Evolutionary conservation across 2,797 vertebrate genomes (phyloP), one percentile per base, ranked within the genome.

Genomic region (Spatula versicolor): DNA sequence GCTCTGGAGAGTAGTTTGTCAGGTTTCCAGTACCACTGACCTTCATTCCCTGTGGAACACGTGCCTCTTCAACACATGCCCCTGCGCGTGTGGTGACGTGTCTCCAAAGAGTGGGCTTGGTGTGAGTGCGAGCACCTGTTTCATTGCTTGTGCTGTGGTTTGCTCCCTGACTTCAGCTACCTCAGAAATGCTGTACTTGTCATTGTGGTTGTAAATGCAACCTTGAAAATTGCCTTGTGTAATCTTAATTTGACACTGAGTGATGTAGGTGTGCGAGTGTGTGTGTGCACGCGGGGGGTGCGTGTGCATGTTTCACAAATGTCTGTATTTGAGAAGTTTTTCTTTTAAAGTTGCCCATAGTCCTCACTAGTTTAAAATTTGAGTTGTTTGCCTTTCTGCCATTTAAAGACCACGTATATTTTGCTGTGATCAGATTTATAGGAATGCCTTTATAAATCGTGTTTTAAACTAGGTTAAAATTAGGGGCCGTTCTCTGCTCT

Each of bases 141-240:
- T 63, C 89, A 90, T 93, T 74, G 68, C 96, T 69, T 96, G 87
- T 94, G 92, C 96, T 93, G 68, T 96, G 87, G 95, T 92, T 94
- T 93, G 90, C 80, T 94, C 88, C 96, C 92, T 95, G 95, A 97
- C 93, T 96, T 96, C 95, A 96, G 96, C 97, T 98, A 98, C 97
- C 97, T 98, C 97, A 96, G 41, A 96, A 96, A 95, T 80, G 96
- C 96, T 96, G 67, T 96, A 92, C 86, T 95, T 90, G 92, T 96
- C 91, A 43, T 95, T 71, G 88, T 95, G 92, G 94, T 96, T 96
- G 92, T 97, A 62, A 86, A 77, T 43, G 83, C 96, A 94, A 96
- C 96, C 93, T 84, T 88, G 80, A 93, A 88, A 95, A 95, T 94
- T 93, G 95, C 95, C 95, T 96, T 96, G 89, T 93, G 82, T 95